Conservation (phyloP, 2,888 invertebrate genomes). For the Ichneumoninae sp. region DNA sequence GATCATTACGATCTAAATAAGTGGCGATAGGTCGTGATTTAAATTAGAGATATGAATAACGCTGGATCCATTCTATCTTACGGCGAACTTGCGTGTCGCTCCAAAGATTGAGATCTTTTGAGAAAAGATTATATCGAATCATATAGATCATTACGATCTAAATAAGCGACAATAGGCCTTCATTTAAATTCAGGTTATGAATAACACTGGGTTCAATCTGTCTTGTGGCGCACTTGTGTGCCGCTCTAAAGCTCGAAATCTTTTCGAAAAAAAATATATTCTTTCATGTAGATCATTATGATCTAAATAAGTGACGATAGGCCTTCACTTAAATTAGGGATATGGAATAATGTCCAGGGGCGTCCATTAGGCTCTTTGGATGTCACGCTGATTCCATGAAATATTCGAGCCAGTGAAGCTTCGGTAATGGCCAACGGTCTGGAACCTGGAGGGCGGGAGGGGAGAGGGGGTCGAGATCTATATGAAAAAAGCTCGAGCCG, state of each 20-base stretch:
- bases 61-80: conserved; percentile 75
- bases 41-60: conserved; percentile 1
- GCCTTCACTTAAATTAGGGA: too few species aligned
- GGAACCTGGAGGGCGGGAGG: neutral
- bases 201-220: conserved; percentile 74
- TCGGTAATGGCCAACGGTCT: conserved; percentile 28
- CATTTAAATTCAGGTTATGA: conserved; percentile 23
- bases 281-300: neutral
- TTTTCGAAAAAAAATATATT: neutral
- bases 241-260: neutral
- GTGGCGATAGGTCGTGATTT: neutral
- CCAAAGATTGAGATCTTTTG: neutral
- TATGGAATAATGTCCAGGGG: neutral
- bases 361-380: neutral
- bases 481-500: neutral
- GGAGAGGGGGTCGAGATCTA: neutral
- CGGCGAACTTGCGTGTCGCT: conserved; percentile 50
- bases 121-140: conserved; percentile 17
- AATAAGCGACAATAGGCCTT: too few species aligned
- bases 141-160: too few species aligned
- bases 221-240: conserved; percentile 65
- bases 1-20: neutral
- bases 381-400: conserved; percentile 8
- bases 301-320: neutral
- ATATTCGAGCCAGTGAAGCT: conserved; percentile 27